Base-by-base conservation (phyloP, 2,888 invertebrate genomes). In the Drosophila incognita region DNA sequence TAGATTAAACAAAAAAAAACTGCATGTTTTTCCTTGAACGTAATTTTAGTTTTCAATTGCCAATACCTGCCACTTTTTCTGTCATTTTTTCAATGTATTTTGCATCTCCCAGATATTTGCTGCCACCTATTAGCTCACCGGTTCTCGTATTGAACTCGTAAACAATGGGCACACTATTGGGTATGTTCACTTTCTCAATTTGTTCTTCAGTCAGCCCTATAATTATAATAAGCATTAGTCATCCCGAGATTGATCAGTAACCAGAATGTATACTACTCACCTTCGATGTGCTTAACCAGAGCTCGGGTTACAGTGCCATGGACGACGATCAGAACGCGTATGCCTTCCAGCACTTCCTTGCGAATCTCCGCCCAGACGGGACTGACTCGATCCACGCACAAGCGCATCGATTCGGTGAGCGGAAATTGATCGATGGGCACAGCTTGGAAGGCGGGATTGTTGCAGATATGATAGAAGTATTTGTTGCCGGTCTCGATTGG, bases 231-330 rank as follows among this genome's bases (percentile, higher is more conserved):
- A 4, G 15, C 18, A 15, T n/a, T 56, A n/a, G 11, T 29, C 3
- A 18, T 29, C 1, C 24, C 15, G 33, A 36, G 15, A 18, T 2
- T 53, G 2, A 35, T 18, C 21, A 53, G 35, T 53, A 35, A 15
- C 2, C 21, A 15, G 1, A 27, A 27, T 1, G 1, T 10, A 27
- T n/a, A 51, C 0, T 15, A 31, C 65, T 33, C 18, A 94, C 96
- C 94, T 92, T 97, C 97, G 90, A 98, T 95, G 93, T 97, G 96
- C 93, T 97, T 97, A 1, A 97, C 96, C 81, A 98, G 96, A 69
- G 97, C 97, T 87, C 97, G 94, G 46, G 97, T 94, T 90, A 97
- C 97, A 92, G 97, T 97, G 54, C 97, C 97, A 90, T 98, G 98
- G 31, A 97, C 97, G 36, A 96, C 97, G 89, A 98, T 96, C 58